phyloP scores from a whole-genome alignment of 2,797 vertebrate species.

The Myotis daubentonii region DNA sequence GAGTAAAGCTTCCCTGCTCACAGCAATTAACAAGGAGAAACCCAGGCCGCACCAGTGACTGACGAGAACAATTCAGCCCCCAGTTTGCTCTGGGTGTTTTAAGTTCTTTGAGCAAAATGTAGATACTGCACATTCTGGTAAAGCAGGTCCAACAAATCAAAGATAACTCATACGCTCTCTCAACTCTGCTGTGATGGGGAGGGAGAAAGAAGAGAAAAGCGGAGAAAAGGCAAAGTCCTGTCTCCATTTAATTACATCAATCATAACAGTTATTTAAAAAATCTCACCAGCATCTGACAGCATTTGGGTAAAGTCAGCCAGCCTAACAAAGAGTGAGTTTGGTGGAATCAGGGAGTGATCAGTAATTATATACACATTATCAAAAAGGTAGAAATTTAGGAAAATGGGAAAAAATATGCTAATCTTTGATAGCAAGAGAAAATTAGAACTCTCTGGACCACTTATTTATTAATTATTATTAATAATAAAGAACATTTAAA shows the following conservation, averaged over 20 bases:
- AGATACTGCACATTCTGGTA: slow-evolving; percentile 26
- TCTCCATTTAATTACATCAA: slow-evolving; percentile 82
- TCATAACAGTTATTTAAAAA: slow-evolving; percentile 77
- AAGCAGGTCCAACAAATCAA: slow-evolving; percentile 54
- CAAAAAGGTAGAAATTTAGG: slow-evolving; percentile 84
- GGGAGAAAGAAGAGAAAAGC: neutral
- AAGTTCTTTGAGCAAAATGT: slow-evolving; percentile 76
- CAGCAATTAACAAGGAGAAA: slow-evolving; percentile 86
- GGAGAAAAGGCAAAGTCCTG: slow-evolving; percentile 66
- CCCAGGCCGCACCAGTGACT: slow-evolving; percentile 79
- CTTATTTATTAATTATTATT: slow-evolving; percentile 76
- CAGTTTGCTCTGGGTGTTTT: slow-evolving; percentile 81
- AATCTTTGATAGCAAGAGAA: slow-evolving; percentile 77
- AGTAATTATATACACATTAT: slow-evolving; percentile 86
- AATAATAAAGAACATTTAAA: slow-evolving; percentile 53
- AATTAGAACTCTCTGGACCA: slow-evolving; percentile 75
- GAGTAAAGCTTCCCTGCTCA: slow-evolving; percentile 86
- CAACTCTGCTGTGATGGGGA: neutral
- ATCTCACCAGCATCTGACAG: slow-evolving; percentile 75
- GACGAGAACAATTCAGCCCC: slow-evolving; percentile 81
- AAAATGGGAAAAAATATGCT: slow-evolving; percentile 79
- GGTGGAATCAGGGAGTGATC: slow-evolving; percentile 76
- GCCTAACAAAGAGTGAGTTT: slow-evolving; percentile 78
- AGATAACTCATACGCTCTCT: neutral
- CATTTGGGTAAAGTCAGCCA: slow-evolving; percentile 72